Evolutionary conservation across 2,797 vertebrate species (phyloP).

Genomic region (Semaprochilodus insignis): DNA sequence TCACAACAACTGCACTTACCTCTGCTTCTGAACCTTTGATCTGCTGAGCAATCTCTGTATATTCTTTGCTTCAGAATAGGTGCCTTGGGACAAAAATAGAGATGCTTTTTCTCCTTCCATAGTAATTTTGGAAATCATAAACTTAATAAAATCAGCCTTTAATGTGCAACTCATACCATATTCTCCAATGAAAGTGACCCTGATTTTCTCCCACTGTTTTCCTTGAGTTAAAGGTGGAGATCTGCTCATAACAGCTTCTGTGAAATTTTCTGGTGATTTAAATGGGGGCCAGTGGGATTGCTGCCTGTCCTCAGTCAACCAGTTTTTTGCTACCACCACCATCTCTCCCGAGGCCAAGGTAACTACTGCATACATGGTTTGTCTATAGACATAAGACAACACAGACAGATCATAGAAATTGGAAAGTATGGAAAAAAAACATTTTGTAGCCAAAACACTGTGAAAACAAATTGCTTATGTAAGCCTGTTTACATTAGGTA

Average conservation of each 20-base stretch:
- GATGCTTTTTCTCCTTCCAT: background rate
- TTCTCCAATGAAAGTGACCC: background rate
- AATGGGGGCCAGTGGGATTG: slow-evolving; percentile 29
- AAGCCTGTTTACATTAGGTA: too few relatives aligned
- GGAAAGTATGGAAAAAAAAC: too few relatives aligned
- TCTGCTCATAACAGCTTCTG: background rate
- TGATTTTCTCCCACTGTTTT: slow-evolving; percentile 6
- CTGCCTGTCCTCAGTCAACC: background rate
- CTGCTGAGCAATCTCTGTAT: background rate
- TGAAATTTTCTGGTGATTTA: background rate
- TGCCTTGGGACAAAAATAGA: background rate
- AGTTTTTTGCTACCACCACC: background rate
- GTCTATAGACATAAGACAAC: background rate
- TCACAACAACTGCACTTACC: background rate
- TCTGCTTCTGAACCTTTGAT: background rate
- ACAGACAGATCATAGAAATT: too few relatives aligned
- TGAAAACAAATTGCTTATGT: too few relatives aligned
- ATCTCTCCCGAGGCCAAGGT: slow-evolving; percentile 23
- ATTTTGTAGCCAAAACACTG: too few relatives aligned
- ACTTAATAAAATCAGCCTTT: background rate
- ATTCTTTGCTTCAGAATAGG: background rate
- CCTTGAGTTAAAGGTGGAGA: background rate
- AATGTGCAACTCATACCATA: slow-evolving; percentile 9
- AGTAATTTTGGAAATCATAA: too few relatives aligned
- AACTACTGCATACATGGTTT: slow-evolving; percentile 28